Percentiles rank a stretch among this genome's conserved stretches.
Evolutionary conservation across 2,797 vertebrate species (phyloP).

Genomic region (Eospalax fontanierii): DNA sequence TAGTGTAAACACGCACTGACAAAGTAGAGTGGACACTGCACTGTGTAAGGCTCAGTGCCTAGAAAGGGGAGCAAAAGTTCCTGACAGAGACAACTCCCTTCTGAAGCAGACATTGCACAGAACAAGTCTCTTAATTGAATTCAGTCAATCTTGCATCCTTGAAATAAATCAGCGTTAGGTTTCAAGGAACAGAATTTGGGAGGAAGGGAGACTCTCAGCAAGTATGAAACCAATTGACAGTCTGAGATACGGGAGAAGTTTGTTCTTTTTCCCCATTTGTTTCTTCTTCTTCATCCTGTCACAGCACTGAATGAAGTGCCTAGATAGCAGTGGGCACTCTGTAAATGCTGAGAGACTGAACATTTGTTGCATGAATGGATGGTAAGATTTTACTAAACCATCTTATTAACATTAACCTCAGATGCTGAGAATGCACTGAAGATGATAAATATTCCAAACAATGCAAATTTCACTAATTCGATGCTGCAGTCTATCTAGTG

Average conservation of each 20-base stretch:
- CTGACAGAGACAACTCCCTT: neutral
- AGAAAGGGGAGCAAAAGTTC: neutral
- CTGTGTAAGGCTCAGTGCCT: neutral
- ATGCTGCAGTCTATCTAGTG: neutral
- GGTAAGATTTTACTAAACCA: neutral
- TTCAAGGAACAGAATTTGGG: neutral
- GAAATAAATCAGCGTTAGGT: neutral
- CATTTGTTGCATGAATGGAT: neutral
- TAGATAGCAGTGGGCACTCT: neutral
- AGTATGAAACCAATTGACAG: neutral
- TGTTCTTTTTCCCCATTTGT: too few species aligned
- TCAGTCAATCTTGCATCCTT: neutral
- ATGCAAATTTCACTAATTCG: neutral
- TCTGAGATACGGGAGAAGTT: too few species aligned
- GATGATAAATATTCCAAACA: neutral
- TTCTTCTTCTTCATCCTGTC: neutral
- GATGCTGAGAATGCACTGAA: neutral
- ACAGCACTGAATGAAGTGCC: constrained; percentile 1
- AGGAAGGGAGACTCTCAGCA: neutral
- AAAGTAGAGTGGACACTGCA: neutral
- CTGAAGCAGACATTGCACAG: neutral
- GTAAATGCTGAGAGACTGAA: neutral
- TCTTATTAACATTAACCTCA: neutral
- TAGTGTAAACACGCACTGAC: neutral
- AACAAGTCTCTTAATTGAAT: neutral